Evolutionary conservation across 2,888 invertebrate species (phyloP), one percentile per base, ranked within the genome.

Genomic region (Stenolophus ochropezus): DNA sequence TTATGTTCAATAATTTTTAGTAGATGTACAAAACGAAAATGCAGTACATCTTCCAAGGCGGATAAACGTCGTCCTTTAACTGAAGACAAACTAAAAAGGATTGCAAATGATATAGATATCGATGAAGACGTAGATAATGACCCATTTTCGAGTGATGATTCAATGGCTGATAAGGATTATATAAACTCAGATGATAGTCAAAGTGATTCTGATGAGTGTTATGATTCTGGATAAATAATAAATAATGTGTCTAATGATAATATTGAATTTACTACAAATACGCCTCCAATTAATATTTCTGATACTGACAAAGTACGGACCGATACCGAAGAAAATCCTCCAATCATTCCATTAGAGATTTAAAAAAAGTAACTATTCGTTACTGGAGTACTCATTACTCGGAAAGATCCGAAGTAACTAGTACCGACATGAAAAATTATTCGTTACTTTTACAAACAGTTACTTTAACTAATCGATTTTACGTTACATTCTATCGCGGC

Each of bases 91-190:
- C 58, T 58, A 8, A 16, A 58, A 25, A 25, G 11, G 25, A 21
- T 58, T 14, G 58, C 16, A 14, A 58, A 58, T 58, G 58, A 58
- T 58, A 14, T 58, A 58, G 58, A 58, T 23, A 11, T 23, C 11
- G 11, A 58, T 8, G 58, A 58, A 14, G 58, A 21, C 16, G 14
- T 14, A 58, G 58, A 58, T 58, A 16, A 58, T 23, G 58, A 58
- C 11, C 58, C 58, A 25, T 58, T 58, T 25, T 58, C 58, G 4
- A 58, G 58, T 58, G 58, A 58, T 16, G 58, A 58, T 58, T 58
- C 16, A 11, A 58, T 58, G 8, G 58, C 2, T 14, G 58, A 58
- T 16, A 14, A 25, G 21, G 16, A 58, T 58, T 58, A 14, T 25
- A 16, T n/a, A 58, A 16, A 58, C 11, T 8, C 21, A 58, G 8